Percentiles rank a stretch among this genome's conserved stretches.
Conservation (phyloP, 2,888 invertebrate species). For the Pantelozetes paolii region DNA sequence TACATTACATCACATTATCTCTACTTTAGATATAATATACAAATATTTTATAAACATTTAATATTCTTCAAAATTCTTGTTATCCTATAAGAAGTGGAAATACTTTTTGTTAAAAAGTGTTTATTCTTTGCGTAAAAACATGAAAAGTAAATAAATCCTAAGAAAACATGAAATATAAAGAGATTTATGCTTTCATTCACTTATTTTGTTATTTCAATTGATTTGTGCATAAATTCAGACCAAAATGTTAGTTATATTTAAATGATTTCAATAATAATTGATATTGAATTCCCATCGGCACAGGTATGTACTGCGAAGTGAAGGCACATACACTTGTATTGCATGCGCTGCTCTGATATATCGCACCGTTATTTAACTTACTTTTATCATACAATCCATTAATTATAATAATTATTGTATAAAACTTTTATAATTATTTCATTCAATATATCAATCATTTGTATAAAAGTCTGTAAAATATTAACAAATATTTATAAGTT, state of each 20-base stretch:
- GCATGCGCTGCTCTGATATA: not conserved
- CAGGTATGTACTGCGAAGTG: not conserved
- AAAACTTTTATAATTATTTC: not conserved
- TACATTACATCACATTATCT: not conserved
- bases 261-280: not conserved
- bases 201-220: not conserved
- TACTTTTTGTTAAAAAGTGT: no score
- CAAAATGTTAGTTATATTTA: not conserved
- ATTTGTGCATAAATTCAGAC: conserved; percentile 11
- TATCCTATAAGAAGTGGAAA: no score
- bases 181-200: not conserved
- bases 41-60: not conserved
- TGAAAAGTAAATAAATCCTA: conserved; percentile 1
- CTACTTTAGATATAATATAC: not conserved
- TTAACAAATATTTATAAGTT: not conserved
- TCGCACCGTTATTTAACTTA: not conserved
- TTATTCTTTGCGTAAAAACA: not conserved
- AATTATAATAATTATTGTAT: not conserved
- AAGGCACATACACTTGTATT: conserved; percentile 5
- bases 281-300: not conserved
- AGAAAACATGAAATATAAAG: conserved; percentile 8
- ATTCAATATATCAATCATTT: not conserved
- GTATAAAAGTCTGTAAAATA: conserved; percentile 1
- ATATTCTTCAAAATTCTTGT: no score
- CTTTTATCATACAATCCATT: not conserved